phyloP scores from a whole-genome alignment of 2,797 vertebrate genomes.

The Aselliscus stoliczkanus region DNA sequence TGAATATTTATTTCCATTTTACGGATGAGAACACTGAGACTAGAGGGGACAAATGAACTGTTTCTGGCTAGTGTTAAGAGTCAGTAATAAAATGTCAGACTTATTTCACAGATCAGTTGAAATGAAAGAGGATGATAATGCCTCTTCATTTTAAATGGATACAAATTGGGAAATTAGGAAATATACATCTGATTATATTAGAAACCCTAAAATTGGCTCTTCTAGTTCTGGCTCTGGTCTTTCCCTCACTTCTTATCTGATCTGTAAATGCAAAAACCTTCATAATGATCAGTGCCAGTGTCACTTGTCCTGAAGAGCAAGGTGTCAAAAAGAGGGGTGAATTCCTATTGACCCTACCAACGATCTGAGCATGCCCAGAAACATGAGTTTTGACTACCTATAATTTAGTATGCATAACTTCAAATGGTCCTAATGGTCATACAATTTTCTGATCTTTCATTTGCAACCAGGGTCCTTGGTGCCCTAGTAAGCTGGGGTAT shows the following conservation, averaged over 20 bases:
- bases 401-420: constrained; percentile 64
- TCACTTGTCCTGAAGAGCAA: neutral
- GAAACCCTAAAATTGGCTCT: neutral
- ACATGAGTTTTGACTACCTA: constrained; percentile 56
- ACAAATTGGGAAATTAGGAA: neutral
- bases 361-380: constrained; percentile 59
- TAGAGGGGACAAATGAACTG: neutral
- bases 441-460: constrained; percentile 49
- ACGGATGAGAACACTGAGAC: neutral
- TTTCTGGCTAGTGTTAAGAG: neutral
- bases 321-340: constrained; percentile 16
- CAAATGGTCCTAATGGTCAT: constrained; percentile 49
- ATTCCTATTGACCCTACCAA: constrained; percentile 53
- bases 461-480: neutral
- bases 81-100: neutral
- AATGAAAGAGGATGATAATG: neutral
- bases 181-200: neutral
- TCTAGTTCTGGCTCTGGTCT: neutral
- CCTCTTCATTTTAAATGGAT: neutral
- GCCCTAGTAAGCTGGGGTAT: neutral
- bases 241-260: neutral
- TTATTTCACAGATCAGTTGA: neutral
- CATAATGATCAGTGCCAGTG: neutral
- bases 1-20: neutral
- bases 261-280: neutral